A percentile compares a stretch with the other conserved stretches of the same genome.
phyloP scores from a whole-genome alignment of 2,797 vertebrate species.

The Hylomyscus alleni region DNA sequence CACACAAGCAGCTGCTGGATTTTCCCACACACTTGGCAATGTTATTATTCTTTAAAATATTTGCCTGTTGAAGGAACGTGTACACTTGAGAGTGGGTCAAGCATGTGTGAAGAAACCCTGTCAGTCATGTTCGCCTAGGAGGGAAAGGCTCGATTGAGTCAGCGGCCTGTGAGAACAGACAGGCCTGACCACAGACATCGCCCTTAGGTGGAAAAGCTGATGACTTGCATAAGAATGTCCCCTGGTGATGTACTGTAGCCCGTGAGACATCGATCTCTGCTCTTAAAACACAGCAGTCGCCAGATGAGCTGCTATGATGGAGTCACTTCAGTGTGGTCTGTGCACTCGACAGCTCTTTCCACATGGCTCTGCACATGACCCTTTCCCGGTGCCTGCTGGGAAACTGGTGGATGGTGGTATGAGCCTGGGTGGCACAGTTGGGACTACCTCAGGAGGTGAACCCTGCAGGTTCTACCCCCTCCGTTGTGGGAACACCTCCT shows the following conservation, averaged over 20 bases:
- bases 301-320: neutral
- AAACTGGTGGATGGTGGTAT: neutral
- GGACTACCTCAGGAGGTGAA: neutral
- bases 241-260: neutral
- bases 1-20: neutral
- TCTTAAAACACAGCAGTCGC: conserved; percentile 53
- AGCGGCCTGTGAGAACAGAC: neutral
- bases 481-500: neutral
- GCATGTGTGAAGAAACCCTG: neutral
- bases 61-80: neutral
- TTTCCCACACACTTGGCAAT: neutral
- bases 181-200: neutral
- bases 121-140: neutral
- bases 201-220: neutral
- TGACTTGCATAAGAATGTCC: neutral
- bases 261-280: conserved; percentile 14
- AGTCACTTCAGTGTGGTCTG: neutral
- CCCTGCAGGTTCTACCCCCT: neutral
- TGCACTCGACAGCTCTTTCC: neutral
- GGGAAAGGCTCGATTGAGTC: conserved; percentile 8
- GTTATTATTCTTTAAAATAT: neutral
- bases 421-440: neutral
- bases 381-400: neutral
- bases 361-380: neutral
- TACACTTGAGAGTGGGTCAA: neutral